Conservation (phyloP, 2,888 invertebrate genomes). For the Pollenia griseotomentosa region DNA sequence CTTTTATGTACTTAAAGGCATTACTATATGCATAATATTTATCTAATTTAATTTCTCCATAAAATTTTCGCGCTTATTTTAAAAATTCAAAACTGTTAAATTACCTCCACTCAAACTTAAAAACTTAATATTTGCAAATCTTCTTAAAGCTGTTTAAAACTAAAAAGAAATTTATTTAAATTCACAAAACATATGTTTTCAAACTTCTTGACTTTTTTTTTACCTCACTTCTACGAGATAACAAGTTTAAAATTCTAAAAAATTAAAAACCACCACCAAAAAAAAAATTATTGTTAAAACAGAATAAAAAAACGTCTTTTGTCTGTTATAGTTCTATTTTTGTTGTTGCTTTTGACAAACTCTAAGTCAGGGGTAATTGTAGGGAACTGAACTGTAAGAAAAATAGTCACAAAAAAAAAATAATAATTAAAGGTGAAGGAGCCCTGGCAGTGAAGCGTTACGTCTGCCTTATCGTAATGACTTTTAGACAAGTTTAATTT, state of each 20-base stretch:
- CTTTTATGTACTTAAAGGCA: background rate
- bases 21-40: background rate
- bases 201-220: background rate
- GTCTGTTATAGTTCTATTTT: constrained; percentile 15
- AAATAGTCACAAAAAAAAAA: constrained; percentile 1
- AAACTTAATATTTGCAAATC: background rate
- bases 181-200: constrained; percentile 61
- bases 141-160: constrained; percentile 41
- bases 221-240: background rate
- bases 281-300: background rate
- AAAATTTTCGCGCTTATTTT: constrained; percentile 22
- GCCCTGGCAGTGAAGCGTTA: constrained; percentile 61
- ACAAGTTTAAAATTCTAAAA: constrained; percentile 28
- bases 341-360: background rate
- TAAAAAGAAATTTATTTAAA: constrained; percentile 47
- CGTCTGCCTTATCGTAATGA: constrained; percentile 53
- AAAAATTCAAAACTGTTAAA: background rate
- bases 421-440: constrained; percentile 59
- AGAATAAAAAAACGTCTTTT: constrained; percentile 8
- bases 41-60: background rate
- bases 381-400: background rate
- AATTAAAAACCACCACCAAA: constrained; percentile 21
- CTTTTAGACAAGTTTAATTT: constrained; percentile 19
- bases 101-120: background rate
- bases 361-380: background rate